phyloP scores from a whole-genome alignment of 1,140 invertebrate genomes.

The Anoplolepis gracilipes region DNA sequence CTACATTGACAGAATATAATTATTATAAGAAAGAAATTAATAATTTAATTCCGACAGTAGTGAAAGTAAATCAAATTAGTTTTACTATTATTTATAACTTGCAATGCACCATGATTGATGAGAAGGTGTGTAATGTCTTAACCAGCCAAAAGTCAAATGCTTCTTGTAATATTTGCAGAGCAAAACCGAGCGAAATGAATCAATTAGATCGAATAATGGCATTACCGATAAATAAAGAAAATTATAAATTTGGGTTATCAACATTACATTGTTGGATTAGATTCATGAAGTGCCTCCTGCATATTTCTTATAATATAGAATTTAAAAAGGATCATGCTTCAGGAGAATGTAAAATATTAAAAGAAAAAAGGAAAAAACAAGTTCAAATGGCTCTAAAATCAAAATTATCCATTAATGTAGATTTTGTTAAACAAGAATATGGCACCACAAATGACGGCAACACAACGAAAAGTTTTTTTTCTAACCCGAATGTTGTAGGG shows the following conservation, averaged over 20 bases:
- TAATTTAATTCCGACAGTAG: no score
- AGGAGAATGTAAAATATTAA: not conserved
- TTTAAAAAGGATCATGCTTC: not conserved
- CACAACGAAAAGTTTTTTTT: slow-evolving; percentile 4
- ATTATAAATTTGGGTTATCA: slow-evolving; percentile 15
- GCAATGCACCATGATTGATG: no score
- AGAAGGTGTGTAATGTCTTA: no score
- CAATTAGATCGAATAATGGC: no score
- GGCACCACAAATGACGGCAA: slow-evolving; percentile 2
- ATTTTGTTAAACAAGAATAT: not conserved
- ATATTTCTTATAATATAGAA: slow-evolving; percentile 12
- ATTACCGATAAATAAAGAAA: no score
- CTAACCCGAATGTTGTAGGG: not conserved
- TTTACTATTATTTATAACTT: no score
- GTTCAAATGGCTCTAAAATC: not conserved
- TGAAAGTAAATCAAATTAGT: no score
- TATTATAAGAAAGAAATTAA: no score
- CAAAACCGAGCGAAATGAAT: no score
- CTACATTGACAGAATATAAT: no score
- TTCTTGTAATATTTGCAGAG: no score
- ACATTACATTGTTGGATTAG: not conserved
- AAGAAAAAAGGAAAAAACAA: not conserved
- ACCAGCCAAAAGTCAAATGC: no score
- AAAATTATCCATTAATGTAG: not conserved
- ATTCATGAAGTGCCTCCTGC: slow-evolving; percentile 4